Evolutionary conservation across 2,888 invertebrate species (phyloP).

Genomic region (Drosophila glabriapex): DNA sequence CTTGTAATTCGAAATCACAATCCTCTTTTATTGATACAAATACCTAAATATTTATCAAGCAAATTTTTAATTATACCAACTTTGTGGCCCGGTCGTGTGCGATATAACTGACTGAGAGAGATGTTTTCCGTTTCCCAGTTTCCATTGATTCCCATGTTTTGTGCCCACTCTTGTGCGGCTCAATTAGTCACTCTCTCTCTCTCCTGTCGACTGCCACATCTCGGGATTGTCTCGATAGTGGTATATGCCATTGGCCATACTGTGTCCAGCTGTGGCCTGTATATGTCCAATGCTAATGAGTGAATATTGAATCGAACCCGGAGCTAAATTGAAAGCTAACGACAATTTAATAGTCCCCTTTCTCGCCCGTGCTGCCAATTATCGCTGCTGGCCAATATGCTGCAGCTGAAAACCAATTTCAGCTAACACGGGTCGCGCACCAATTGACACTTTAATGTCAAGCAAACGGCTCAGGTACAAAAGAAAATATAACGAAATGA

Average conservation of each 20-base stretch:
- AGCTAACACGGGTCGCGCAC: conserved; percentile 2
- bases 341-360: conserved; percentile 56
- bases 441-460: conserved; percentile 45
- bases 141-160: conserved; percentile 32
- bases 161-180: conserved; percentile 13
- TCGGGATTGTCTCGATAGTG: conserved; percentile 1
- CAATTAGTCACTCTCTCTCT: conserved; percentile 37
- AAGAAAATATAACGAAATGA: neutral
- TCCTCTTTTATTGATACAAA: neutral
- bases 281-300: conserved; percentile 68
- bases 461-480: neutral
- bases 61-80: neutral
- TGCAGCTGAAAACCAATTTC: conserved; percentile 12
- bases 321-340: conserved; percentile 72
- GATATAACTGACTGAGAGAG: conserved; percentile 9
- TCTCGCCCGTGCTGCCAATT: conserved; percentile 48
- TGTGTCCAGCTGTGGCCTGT: conserved; percentile 11
- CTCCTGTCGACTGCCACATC: neutral
- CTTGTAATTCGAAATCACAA: neutral
- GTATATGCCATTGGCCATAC: neutral
- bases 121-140: neutral
- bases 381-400: conserved; percentile 44
- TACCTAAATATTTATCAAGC: neutral
- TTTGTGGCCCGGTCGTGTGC: conserved; percentile 18
- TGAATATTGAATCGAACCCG: conserved; percentile 50